Conservation (phyloP, 1,140 invertebrate genomes). For the Trinorchestia longiramus region DNA sequence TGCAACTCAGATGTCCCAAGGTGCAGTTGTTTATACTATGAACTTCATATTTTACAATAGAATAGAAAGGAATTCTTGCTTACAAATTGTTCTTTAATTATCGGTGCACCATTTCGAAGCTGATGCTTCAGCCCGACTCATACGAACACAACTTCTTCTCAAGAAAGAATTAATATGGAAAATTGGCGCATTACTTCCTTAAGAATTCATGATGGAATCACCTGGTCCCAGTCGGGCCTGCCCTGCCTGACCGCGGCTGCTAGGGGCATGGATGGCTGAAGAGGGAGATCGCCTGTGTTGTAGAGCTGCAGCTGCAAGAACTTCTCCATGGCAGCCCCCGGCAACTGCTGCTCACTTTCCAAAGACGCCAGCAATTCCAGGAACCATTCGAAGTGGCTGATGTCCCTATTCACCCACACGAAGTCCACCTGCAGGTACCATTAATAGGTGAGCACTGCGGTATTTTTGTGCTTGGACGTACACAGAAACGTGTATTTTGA, state of each 20-base stretch:
- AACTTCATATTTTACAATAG: no score
- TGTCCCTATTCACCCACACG: conserved; percentile 73
- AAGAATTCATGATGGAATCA: conserved; percentile 3
- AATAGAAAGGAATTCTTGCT: no score
- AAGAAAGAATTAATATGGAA: no score
- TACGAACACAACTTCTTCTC: no score
- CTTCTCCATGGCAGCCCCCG: conserved; percentile 68
- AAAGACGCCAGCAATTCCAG: conserved; percentile 71
- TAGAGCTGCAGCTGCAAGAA: conserved; percentile 71
- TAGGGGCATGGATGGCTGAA: conserved; percentile 61
- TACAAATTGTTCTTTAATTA: no score
- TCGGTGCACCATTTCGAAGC: no score
- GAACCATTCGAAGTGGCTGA: conserved; percentile 73
- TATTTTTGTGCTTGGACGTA: no score
- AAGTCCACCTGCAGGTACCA: conserved; percentile 70
- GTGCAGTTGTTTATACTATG: no score
- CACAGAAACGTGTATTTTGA: no score
- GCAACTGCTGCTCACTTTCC: conserved; percentile 70
- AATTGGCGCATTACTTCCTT: no score
- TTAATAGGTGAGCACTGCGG: background rate
- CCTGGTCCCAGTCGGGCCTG: conserved; percentile 68
- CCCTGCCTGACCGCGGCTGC: conserved; percentile 64
- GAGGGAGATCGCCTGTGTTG: conserved; percentile 70
- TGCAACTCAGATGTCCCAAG: no score
- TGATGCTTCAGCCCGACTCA: no score